Evolutionary conservation across 2,888 invertebrate genomes (phyloP).

Genomic region (Brachycybe producta): DNA sequence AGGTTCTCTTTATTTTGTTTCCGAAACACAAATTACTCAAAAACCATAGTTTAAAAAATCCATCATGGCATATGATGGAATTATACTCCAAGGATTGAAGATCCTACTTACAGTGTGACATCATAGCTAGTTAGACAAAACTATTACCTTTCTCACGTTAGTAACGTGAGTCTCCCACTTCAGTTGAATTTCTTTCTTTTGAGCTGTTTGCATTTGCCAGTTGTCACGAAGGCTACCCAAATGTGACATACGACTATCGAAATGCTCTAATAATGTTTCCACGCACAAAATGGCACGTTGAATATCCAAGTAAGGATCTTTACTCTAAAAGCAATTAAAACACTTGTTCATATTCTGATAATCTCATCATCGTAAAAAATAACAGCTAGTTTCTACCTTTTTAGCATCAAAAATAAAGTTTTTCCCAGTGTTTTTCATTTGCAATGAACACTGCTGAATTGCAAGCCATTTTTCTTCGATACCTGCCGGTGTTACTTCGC

Average conservation of each 20-base stretch:
- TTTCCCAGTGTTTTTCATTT: slow-evolving; percentile 52
- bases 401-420: slow-evolving; percentile 49
- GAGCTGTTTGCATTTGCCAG: slow-evolving; percentile 51
- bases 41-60: no score
- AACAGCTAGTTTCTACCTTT: slow-evolving; percentile 37
- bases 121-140: no score
- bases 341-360: not conserved
- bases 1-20: no score
- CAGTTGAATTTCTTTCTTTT: slow-evolving; percentile 38
- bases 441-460: slow-evolving; percentile 48
- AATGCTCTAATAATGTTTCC: slow-evolving; percentile 52
- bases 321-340: slow-evolving; percentile 37
- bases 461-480: slow-evolving; percentile 52
- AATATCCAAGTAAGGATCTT: slow-evolving; percentile 55
- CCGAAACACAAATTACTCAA: no score
- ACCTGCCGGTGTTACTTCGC: slow-evolving; percentile 33
- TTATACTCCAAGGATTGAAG: no score
- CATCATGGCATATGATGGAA: no score
- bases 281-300: slow-evolving; percentile 52
- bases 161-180: slow-evolving; percentile 43
- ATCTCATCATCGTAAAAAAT: not conserved
- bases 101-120: no score
- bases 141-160: slow-evolving; percentile 53
- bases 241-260: slow-evolving; percentile 49
- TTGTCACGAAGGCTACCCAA: slow-evolving; percentile 56